Conservation (phyloP, 1,140 invertebrate genomes). For the Saccostrea cuccullata region DNA sequence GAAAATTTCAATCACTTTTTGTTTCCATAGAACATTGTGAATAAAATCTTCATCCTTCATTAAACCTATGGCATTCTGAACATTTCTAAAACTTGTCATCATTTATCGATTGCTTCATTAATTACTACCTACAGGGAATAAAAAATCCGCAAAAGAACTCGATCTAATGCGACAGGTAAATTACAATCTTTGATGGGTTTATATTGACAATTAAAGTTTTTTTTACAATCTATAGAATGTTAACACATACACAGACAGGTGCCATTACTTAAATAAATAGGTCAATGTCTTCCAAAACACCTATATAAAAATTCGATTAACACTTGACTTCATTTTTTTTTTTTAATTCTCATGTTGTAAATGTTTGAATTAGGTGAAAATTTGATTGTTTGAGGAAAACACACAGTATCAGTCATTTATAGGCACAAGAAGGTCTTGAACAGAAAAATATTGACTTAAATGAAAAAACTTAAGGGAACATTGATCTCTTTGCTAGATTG, state of each 20-base stretch:
- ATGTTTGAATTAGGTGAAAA: background rate
- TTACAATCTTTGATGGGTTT: background rate
- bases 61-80: background rate
- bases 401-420: no score
- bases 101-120: background rate
- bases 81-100: background rate
- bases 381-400: no score
- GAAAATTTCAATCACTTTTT: no score
- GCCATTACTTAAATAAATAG: background rate
- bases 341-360: background rate
- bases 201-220: conserved; percentile 11
- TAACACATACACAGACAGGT: background rate
- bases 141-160: background rate
- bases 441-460: background rate
- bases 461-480: background rate
- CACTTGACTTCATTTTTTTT: background rate
- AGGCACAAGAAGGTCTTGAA: background rate
- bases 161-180: conserved; percentile 6
- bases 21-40: background rate
- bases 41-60: background rate
- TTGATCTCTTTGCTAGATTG: background rate
- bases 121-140: background rate
- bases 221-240: background rate
- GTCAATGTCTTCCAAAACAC: background rate
- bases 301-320: background rate